phyloP scores from a whole-genome alignment of 2,888 invertebrate species.

The Drymonia ruficornis region DNA sequence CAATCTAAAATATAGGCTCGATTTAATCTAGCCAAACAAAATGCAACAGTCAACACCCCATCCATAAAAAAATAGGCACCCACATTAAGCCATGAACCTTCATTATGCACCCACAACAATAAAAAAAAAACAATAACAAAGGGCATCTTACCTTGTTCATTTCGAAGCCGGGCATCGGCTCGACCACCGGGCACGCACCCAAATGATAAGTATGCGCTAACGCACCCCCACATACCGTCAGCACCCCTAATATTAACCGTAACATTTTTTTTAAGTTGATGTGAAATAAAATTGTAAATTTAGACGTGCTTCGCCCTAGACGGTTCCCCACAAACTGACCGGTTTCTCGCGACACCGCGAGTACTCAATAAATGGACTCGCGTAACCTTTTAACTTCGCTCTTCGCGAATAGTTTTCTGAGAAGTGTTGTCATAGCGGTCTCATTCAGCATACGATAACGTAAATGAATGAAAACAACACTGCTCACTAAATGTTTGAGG shows the following conservation, averaged over 20 bases:
- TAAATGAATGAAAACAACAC: neutral
- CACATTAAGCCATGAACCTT: neutral
- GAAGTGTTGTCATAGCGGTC: conserved; percentile 27
- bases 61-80: no score
- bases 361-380: conserved; percentile 16
- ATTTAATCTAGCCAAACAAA: no score
- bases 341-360: conserved; percentile 7
- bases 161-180: conserved; percentile 89
- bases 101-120: neutral
- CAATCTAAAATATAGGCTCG: neutral
- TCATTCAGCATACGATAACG: conserved; percentile 23
- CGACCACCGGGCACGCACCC: conserved; percentile 89
- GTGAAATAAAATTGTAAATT: neutral
- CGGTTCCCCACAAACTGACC: conserved; percentile 23
- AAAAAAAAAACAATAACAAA: conserved; percentile 10
- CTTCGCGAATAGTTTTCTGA: conserved; percentile 21
- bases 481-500: neutral
- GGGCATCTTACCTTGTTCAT: conserved; percentile 87
- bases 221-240: conserved; percentile 60
- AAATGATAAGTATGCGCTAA: conserved; percentile 88
- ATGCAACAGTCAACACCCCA: no score
- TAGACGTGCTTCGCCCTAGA: conserved; percentile 12
- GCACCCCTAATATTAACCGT: conserved; percentile 45
- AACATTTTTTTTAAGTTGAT: conserved; percentile 39
- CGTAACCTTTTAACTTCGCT: conserved; percentile 32